Evolutionary conservation across 2,888 invertebrate genomes (phyloP), one percentile per base, ranked within the genome.

Genomic region (Habroteleia sp.): DNA sequence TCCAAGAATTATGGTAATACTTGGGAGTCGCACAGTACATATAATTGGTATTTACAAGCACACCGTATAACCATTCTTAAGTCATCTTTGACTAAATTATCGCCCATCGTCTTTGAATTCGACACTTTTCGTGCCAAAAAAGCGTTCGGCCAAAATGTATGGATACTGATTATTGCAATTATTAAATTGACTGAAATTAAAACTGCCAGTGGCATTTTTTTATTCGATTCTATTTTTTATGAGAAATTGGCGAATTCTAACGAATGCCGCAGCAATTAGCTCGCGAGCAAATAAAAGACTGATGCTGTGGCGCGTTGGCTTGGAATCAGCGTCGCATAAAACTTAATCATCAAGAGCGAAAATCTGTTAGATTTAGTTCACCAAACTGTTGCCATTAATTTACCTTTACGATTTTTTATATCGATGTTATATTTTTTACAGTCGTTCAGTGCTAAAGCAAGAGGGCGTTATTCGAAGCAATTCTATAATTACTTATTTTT

Each of bases 11-110:
- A 87, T 86, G 87, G 81, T 86, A 86, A 87, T 86, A 80, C 78
- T 48, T 62, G 73, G 80, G 80, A 83, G 83, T 85, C 84, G 83
- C 83, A 74, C 81, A 84, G 81, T 83, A 81, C 83, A 81, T 85
- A 84, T 87, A 87, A 87, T 87, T 87, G 87, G 85, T 85, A 84
- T 87, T 87, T 86, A 86, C 84, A 84, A 84, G 82, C 83, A 71
- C 41, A 35, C 60, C 33, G 56, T 25, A 58, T 31, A 54, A 48
- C 62, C 39, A 58, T 63, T 76, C 48, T 68, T 69, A 33, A 71
- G 46, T 68, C 68, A 62, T 39, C 54, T 62, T 58, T 60, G 54
- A 54, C 66, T 66, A 74, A 74, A 62, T 60, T 68, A 76, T 73
- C 73, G 37, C 14, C 25, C 46, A 14, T 7, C 16, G 66, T 31